These are phyloP conservation scores for Anastrepha obliqua DNA, from an alignment of 1,140 invertebrate species.

Conservation along the genomic window DNA sequence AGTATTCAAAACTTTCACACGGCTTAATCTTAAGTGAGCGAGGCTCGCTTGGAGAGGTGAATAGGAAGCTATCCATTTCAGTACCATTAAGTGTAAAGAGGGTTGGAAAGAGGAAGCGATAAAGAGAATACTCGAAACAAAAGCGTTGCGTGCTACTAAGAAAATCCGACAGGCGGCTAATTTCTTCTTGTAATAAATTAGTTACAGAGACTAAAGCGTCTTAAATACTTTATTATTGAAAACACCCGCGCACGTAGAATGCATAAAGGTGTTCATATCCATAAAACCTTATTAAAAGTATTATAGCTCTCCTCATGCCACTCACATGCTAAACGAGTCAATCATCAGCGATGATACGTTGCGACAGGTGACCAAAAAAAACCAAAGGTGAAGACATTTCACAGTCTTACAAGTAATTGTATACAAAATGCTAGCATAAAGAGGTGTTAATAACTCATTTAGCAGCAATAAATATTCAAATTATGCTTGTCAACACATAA, in stretches of 20 bases:
- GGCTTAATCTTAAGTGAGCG: too few relatives aligned
- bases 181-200: too few relatives aligned
- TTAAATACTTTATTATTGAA: neutral
- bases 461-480: slow-evolving; percentile 43
- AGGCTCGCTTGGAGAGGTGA: too few relatives aligned
- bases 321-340: neutral
- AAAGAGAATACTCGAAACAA: too few relatives aligned
- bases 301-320: neutral
- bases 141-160: too few relatives aligned
- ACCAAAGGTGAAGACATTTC: neutral
- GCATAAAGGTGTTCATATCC: neutral
- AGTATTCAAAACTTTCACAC: too few relatives aligned
- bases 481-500: slow-evolving; percentile 39
- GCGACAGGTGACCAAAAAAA: slow-evolving; percentile 1
- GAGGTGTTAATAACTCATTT: slow-evolving; percentile 42
- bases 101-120: too few relatives aligned
- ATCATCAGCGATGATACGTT: neutral
- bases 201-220: too few relatives aligned
- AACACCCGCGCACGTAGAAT: neutral
- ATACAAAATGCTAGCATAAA: neutral
- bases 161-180: too few relatives aligned
- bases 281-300: slow-evolving; percentile 11
- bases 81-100: too few relatives aligned
- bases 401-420: neutral
- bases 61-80: too few relatives aligned